phyloP scores from a whole-genome alignment of 2,113 vertebrate genomes.

The Indri indri region DNA sequence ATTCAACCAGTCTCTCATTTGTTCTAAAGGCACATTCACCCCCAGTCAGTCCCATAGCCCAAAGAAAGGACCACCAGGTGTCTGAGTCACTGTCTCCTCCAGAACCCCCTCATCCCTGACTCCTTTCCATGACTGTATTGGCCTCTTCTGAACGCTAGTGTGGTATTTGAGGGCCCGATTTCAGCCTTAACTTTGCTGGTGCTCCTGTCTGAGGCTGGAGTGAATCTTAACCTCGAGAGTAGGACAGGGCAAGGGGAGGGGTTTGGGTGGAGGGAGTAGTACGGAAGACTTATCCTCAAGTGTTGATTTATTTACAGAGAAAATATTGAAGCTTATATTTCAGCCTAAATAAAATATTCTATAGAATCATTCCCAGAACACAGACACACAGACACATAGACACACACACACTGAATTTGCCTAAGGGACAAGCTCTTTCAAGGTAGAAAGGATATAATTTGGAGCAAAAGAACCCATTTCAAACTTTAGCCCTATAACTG shows the following conservation, averaged over 20 bases:
- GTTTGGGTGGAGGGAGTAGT: background rate
- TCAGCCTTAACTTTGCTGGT: background rate
- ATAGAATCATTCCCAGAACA: conserved; percentile 18
- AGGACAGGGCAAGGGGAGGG: background rate
- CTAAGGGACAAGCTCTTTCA: background rate
- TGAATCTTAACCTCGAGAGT: background rate
- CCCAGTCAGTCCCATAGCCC: background rate
- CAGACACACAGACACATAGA: background rate
- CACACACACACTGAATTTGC: background rate
- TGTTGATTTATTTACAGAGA: background rate
- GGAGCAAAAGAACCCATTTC: background rate
- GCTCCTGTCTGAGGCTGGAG: background rate
- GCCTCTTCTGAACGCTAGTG: background rate
- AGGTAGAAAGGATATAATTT: background rate
- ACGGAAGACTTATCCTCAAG: background rate
- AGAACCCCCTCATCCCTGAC: background rate
- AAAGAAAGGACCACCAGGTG: background rate
- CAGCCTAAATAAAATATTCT: background rate
- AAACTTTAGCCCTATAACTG: background rate
- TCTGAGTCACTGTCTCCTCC: background rate
- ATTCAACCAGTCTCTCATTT: background rate
- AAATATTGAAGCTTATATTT: background rate
- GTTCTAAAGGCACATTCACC: background rate
- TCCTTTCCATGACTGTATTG: background rate
- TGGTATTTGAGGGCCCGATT: background rate